Evolutionary conservation across 2,797 vertebrate species (phyloP).

Genomic region (Heteromormyrus szaboi): DNA sequence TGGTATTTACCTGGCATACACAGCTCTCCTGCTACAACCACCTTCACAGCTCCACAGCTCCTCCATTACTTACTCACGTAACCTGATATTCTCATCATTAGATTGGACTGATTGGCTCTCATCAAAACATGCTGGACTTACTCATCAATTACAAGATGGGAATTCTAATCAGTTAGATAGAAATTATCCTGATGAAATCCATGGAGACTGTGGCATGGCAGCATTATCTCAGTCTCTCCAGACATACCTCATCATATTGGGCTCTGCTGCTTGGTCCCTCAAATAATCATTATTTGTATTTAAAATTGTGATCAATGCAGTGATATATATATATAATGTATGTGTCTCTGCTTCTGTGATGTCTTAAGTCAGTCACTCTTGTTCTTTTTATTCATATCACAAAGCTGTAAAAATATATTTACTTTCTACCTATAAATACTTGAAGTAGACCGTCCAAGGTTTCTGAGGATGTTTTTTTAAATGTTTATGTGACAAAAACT

Average conservation of each 20-base stretch:
- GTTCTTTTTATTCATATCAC: no score
- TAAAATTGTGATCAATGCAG: neutral
- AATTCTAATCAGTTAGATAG: neutral
- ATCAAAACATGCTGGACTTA: neutral
- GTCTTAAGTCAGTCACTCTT: no score
- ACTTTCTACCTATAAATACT: no score
- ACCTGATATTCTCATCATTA: neutral
- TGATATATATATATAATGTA: no score
- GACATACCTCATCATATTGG: neutral
- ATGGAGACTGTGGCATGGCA: neutral
- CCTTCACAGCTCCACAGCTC: no score
- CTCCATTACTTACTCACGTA: neutral
- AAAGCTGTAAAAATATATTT: no score
- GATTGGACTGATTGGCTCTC: neutral
- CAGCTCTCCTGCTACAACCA: neutral
- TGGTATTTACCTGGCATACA: neutral
- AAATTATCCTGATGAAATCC: neutral
- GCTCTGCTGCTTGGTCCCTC: neutral
- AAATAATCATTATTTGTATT: neutral
- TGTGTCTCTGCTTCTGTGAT: no score
- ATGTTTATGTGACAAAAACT: no score
- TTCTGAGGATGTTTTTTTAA: no score
- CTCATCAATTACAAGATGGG: constrained; percentile 6
- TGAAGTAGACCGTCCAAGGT: no score
- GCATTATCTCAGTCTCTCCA: neutral